phyloP scores from a whole-genome alignment of 2,888 invertebrate species.

The Perithous albicinctus region DNA sequence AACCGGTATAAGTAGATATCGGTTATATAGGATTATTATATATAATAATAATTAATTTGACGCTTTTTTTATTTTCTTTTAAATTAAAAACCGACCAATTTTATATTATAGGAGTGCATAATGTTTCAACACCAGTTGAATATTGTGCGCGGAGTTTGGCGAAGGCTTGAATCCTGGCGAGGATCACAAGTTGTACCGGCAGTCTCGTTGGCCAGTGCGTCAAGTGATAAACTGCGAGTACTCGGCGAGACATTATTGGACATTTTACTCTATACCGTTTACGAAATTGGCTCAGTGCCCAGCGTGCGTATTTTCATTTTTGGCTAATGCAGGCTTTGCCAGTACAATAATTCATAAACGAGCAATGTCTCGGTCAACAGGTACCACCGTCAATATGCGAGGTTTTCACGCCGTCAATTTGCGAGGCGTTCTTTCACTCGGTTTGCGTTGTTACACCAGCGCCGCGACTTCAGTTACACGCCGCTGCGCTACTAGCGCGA shows the following conservation, averaged over 20 bases:
- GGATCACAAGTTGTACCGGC: conserved; percentile 83
- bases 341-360: conserved; percentile 10
- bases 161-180: conserved; percentile 88
- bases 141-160: conserved; percentile 91
- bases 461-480: conserved; percentile 91
- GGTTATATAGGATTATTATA: too few relatives aligned
- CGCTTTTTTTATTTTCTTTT: background rate
- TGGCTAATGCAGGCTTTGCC: background rate
- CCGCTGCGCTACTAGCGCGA: conserved; percentile 92
- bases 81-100: conserved; percentile 19
- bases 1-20: too few relatives aligned
- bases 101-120: conserved; percentile 90
- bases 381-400: conserved; percentile 83
- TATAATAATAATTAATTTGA: background rate
- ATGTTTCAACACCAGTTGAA: conserved; percentile 96
- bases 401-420: conserved; percentile 84
- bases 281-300: conserved; percentile 86
- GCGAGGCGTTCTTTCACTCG: conserved; percentile 89
- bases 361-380: conserved; percentile 71
- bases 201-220: conserved; percentile 87
- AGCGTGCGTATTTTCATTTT: conserved; percentile 76
- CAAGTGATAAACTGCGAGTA: conserved; percentile 93
- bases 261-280: conserved; percentile 90
- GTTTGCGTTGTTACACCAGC: conserved; percentile 91
- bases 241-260: conserved; percentile 93